Evolutionary conservation across 2,888 invertebrate species (phyloP).

Genomic region (Scrobipalpa atriplicella): DNA sequence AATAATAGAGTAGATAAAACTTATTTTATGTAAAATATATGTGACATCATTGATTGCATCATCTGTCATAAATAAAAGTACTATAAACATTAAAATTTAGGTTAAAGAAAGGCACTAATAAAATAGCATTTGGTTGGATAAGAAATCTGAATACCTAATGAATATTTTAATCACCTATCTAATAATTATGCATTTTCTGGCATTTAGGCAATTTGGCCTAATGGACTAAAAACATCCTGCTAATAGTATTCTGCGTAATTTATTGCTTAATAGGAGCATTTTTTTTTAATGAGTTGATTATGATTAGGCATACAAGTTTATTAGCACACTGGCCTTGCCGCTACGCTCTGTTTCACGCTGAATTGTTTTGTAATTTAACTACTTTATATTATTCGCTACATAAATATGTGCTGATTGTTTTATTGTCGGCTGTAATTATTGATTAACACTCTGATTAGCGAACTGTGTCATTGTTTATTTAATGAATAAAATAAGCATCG

Average conservation of each 20-base stretch:
- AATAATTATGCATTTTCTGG: neutral
- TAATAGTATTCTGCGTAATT: neutral
- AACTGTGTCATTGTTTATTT: neutral
- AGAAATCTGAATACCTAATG: neutral
- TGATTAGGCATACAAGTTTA: constrained; percentile 9
- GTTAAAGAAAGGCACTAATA: neutral
- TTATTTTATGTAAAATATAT: no score
- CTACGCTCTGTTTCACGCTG: constrained; percentile 18
- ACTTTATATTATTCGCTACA: neutral
- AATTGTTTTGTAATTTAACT: neutral
- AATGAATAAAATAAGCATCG: neutral
- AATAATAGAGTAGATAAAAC: no score
- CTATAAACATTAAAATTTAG: no score
- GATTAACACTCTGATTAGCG: neutral
- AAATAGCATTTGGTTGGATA: neutral
- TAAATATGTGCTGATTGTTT: constrained; percentile 3
- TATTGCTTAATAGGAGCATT: neutral
- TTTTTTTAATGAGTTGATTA: neutral
- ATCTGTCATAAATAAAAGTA: no score
- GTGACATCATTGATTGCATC: no score
- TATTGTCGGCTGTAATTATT: neutral
- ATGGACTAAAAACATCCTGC: neutral
- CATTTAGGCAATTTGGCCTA: neutral
- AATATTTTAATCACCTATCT: neutral
- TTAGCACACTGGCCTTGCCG: constrained; percentile 23